These are phyloP conservation scores for Crossocerus cetratus DNA, from an alignment of 2,888 invertebrate species.

Conservation along the genomic window DNA sequence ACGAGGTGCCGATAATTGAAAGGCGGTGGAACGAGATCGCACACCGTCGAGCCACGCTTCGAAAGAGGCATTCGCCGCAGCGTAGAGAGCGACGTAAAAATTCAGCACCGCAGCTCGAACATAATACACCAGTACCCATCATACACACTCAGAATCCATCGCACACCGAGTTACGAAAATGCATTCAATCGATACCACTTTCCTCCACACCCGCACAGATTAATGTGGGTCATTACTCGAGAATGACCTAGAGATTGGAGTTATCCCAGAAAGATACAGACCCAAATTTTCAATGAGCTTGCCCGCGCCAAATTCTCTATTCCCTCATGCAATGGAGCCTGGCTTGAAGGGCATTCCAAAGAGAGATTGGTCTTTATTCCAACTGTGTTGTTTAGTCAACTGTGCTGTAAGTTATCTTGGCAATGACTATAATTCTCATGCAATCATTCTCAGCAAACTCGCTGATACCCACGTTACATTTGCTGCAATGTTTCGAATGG, in stretches of 20 bases:
- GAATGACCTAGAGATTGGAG: not conserved
- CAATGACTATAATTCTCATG: not conserved
- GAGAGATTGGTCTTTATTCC: constrained; percentile 11
- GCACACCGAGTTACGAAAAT: not conserved
- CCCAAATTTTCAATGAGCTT: constrained; percentile 22
- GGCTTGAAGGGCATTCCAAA: not conserved
- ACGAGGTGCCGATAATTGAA: too few species aligned
- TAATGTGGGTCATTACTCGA: constrained; percentile 16
- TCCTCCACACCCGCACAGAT: not conserved
- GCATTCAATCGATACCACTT: not conserved
- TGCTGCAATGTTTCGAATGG: not conserved
- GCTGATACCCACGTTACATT: not conserved
- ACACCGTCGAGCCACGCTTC: too few species aligned
- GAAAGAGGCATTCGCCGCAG: too few species aligned
- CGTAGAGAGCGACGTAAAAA: too few species aligned
- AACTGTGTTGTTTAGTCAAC: not conserved
- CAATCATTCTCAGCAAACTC: not conserved
- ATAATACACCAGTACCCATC: too few species aligned
- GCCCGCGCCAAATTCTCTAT: constrained; percentile 12
- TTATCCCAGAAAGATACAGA: constrained; percentile 9
- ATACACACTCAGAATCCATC: not conserved
- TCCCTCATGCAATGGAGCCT: not conserved
- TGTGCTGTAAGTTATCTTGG: not conserved
- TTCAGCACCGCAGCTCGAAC: too few species aligned
- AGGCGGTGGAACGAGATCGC: too few species aligned